These are phyloP conservation scores for Patella depressa DNA, from an alignment of 2,888 invertebrate species.

Conservation along the genomic window DNA sequence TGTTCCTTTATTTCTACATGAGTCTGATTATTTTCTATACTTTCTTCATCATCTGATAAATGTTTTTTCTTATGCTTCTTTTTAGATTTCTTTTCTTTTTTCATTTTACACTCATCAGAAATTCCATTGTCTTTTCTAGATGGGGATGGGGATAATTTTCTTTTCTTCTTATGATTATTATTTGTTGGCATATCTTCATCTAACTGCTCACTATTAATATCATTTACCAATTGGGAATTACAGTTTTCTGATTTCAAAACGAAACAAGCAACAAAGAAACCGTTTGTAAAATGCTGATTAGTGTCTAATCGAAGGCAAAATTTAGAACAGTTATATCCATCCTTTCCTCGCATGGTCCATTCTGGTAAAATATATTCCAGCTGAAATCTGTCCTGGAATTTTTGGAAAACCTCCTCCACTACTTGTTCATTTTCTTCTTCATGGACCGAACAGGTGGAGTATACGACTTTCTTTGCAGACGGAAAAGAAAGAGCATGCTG, in stretches of 20 bases:
- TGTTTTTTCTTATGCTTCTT: no score
- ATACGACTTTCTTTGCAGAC: slow-evolving; percentile 86
- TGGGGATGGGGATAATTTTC: no score
- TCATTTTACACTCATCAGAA: no score
- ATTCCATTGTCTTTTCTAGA: no score
- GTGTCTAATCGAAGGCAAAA: slow-evolving; percentile 86
- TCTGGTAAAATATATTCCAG: slow-evolving; percentile 65
- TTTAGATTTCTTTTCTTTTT: no score
- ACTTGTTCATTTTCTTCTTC: slow-evolving; percentile 91
- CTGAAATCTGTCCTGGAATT: slow-evolving; percentile 65
- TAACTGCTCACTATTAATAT: no score
- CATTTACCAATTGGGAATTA: neutral
- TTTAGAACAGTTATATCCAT: slow-evolving; percentile 69
- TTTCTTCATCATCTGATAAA: no score
- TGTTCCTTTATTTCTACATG: no score
- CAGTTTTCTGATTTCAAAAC: slow-evolving; percentile 62
- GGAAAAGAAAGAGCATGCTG: slow-evolving; percentile 91
- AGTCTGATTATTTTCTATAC: no score
- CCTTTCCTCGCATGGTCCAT: slow-evolving; percentile 55
- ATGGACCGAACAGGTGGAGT: slow-evolving; percentile 95
- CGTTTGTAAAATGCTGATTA: slow-evolving; percentile 86
- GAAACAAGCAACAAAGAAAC: slow-evolving; percentile 95
- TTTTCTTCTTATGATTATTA: no score
- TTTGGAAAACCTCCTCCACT: slow-evolving; percentile 79
- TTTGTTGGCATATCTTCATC: no score